Percentiles rank a stretch among this genome's conserved stretches.
These are phyloP conservation scores for Scortum barcoo DNA, from an alignment of 2,113 vertebrate species.

Conservation along the genomic window DNA sequence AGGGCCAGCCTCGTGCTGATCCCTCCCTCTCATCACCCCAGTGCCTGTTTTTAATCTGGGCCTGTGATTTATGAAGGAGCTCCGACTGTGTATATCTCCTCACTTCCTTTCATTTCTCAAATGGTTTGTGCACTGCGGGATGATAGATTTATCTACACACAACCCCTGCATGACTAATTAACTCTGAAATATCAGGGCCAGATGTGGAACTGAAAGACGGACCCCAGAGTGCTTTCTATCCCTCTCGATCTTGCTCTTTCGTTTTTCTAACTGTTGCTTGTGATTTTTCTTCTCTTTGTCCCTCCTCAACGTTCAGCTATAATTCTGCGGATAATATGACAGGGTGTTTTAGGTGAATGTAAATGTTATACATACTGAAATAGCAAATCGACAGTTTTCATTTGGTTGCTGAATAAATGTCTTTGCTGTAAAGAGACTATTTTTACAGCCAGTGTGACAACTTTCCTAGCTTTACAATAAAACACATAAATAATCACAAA, in stretches of 20 bases:
- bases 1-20: conserved; percentile 63
- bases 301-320: conserved; percentile 22
- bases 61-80: conserved; percentile 97
- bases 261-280: conserved; percentile 65
- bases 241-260: conserved; percentile 56
- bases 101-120: conserved; percentile 99
- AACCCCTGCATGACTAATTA: conserved; percentile 99
- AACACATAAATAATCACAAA: conserved; percentile 11
- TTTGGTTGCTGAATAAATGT: conserved; percentile 42
- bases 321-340: conserved; percentile 58
- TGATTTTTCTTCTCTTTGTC: conserved; percentile 47
- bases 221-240: conserved; percentile 74
- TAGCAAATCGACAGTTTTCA: conserved; percentile 50
- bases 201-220: conserved; percentile 93
- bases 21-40: conserved; percentile 87
- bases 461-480: conserved; percentile 7
- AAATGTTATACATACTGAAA: conserved; percentile 58
- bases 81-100: conserved; percentile 85
- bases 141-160: conserved; percentile 99
- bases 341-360: conserved; percentile 58
- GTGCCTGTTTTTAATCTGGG: conserved; percentile 98
- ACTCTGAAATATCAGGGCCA: conserved; percentile 99
- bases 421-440: conserved; percentile 16
- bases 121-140: conserved; percentile 96
- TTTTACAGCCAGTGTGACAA: conserved; percentile 1